These are phyloP conservation scores for Pseudanteris insignis DNA, from an alignment of 2,888 invertebrate species.

Conservation along the genomic window DNA sequence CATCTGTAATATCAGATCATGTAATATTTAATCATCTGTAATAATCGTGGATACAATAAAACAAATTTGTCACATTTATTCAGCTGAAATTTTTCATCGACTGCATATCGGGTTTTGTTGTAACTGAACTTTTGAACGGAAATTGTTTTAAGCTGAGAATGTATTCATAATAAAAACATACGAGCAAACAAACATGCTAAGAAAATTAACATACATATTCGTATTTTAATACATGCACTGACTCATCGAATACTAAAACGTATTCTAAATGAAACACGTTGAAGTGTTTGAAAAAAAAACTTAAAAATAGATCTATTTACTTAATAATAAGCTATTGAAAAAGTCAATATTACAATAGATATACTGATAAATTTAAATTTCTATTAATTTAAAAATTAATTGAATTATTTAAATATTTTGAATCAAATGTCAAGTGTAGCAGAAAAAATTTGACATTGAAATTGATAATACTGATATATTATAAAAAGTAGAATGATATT, in stretches of 20 bases:
- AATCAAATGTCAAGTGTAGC: too few relatives aligned
- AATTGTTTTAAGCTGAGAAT: conserved; percentile 5
- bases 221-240: conserved; percentile 10
- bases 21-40: neutral
- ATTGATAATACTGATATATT: too few relatives aligned
- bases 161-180: conserved; percentile 1
- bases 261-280: conserved; percentile 9
- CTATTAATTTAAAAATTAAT: too few relatives aligned
- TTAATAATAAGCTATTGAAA: too few relatives aligned
- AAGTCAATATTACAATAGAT: too few relatives aligned
- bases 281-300: neutral
- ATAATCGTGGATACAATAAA: conserved; percentile 3
- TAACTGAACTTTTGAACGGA: conserved; percentile 3
- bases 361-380: too few relatives aligned
- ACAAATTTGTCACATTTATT: neutral
- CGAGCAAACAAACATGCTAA: neutral
- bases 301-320: too few relatives aligned
- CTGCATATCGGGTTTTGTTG: conserved; percentile 5
- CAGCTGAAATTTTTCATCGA: conserved; percentile 5
- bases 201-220: conserved; percentile 18
- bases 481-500: too few relatives aligned
- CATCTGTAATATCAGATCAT: too few relatives aligned
- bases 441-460: too few relatives aligned
- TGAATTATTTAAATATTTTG: too few relatives aligned
- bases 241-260: conserved; percentile 6